Conservation (phyloP, 1,140 invertebrate genomes). For the Nymphalis io region DNA sequence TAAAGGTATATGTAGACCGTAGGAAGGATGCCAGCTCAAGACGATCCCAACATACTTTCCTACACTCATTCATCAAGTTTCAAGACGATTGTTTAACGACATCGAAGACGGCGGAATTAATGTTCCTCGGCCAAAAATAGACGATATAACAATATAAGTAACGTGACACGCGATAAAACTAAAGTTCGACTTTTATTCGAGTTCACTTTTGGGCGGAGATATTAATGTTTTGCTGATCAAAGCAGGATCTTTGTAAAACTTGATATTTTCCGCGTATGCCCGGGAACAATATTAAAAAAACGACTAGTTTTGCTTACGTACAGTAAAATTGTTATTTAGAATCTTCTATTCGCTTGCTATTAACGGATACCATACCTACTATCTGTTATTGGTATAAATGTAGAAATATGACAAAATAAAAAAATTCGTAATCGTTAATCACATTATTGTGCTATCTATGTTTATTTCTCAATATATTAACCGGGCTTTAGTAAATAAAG, state of each 20-base stretch:
- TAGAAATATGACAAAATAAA: no score
- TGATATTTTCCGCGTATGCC: no score
- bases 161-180: neutral
- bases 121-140: constrained; percentile 2
- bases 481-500: neutral
- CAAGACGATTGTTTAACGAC: constrained; percentile 11
- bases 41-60: neutral
- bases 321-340: no score
- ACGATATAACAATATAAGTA: constrained; percentile 10
- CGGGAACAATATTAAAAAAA: no score
- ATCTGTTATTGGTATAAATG: no score
- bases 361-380: no score
- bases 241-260: no score
- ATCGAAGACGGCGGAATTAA: constrained; percentile 6
- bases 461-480: neutral
- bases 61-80: constrained; percentile 16
- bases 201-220: neutral
- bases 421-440: no score
- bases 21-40: neutral
- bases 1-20: constrained; percentile 3
- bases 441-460: no score
- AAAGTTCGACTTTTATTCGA: neutral
- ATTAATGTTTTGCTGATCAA: neutral
- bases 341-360: no score
- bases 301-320: no score